phyloP scores from a whole-genome alignment of 1,140 invertebrate genomes.

The Mercenaria mercenaria region DNA sequence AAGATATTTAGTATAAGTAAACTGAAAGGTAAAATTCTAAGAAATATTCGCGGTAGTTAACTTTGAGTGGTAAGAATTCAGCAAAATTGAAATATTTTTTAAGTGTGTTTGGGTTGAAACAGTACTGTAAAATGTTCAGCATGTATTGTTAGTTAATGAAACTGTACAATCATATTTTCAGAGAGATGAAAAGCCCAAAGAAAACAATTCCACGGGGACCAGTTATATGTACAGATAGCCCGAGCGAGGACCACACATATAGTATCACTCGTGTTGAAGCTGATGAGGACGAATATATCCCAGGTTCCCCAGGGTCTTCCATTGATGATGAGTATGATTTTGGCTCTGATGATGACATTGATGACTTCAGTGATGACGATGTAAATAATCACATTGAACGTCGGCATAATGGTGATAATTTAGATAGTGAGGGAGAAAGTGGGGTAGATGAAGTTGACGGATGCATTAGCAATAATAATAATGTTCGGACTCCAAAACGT shows the following conservation, averaged over 20 bases:
- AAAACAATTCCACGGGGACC: slow-evolving; percentile 59
- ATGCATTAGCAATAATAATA: slow-evolving; percentile 59
- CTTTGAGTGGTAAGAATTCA: too few relatives aligned
- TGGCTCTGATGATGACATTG: slow-evolving; percentile 76
- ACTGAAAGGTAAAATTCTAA: too few relatives aligned
- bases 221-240: slow-evolving; percentile 90
- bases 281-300: slow-evolving; percentile 65
- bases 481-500: slow-evolving; percentile 60
- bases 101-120: too few relatives aligned
- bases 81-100: too few relatives aligned
- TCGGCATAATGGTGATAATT: slow-evolving; percentile 35
- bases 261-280: slow-evolving; percentile 74
- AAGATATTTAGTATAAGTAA: too few relatives aligned
- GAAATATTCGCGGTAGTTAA: too few relatives aligned
- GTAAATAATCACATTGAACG: not conserved
- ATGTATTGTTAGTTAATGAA: not conserved
- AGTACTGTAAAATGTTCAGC: too few relatives aligned
- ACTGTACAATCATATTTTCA: slow-evolving; percentile 39
- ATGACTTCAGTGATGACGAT: slow-evolving; percentile 73
- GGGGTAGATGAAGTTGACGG: slow-evolving; percentile 76
- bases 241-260: slow-evolving; percentile 93
- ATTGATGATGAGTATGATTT: slow-evolving; percentile 86
- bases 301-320: slow-evolving; percentile 83
- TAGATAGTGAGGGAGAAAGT: slow-evolving; percentile 65
- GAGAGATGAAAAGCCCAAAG: slow-evolving; percentile 51